Evolutionary conservation across 2,888 invertebrate genomes (phyloP).

Genomic region (Camponotus fellah): DNA sequence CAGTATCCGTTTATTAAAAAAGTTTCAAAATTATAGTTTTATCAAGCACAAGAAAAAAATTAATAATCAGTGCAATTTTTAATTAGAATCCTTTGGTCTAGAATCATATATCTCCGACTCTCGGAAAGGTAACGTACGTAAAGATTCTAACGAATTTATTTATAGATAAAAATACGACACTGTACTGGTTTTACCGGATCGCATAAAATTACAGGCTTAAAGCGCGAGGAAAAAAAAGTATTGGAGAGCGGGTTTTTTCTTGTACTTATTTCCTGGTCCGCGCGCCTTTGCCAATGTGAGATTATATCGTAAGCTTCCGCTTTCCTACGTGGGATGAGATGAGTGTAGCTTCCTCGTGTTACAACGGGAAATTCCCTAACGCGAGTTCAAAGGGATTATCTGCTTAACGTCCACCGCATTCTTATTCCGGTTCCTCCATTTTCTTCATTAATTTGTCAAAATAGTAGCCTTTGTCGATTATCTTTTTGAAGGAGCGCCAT

Average conservation of each 20-base stretch:
- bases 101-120: background rate
- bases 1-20: background rate
- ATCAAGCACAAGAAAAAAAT: background rate
- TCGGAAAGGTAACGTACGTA: background rate
- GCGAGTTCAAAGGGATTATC: conserved; percentile 53
- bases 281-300: conserved; percentile 40
- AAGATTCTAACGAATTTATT: conserved; percentile 1
- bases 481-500: background rate
- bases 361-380: conserved; percentile 32
- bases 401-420: conserved; percentile 21
- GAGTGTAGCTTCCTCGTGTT: conserved; percentile 43
- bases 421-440: conserved; percentile 36
- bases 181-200: background rate
- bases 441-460: conserved; percentile 41
- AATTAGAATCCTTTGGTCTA: background rate
- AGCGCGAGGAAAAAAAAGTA: conserved; percentile 2
- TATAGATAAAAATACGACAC: background rate
- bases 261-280: conserved; percentile 34
- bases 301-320: conserved; percentile 53
- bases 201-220: conserved; percentile 19
- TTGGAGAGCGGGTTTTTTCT: background rate
- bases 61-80: background rate
- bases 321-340: conserved; percentile 28
- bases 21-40: background rate
- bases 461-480: conserved; percentile 18